These are phyloP conservation scores for Phenganax subtilis DNA, from an alignment of 92 coral and sea anemone species.

Conservation along the genomic window DNA sequence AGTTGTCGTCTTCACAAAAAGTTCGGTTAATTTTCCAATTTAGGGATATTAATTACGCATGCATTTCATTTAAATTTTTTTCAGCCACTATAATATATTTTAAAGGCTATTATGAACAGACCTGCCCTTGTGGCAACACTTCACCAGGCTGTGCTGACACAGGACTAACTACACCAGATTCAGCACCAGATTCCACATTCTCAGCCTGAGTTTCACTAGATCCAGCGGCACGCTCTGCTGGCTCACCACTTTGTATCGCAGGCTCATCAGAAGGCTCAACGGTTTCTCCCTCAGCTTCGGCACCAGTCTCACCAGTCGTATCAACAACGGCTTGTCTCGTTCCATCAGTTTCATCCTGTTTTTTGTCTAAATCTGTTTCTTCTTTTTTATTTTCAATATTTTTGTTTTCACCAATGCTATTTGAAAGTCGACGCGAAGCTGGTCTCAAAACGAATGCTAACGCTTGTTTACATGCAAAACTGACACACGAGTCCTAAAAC, in stretches of 20 bases:
- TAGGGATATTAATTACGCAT: too few relatives aligned
- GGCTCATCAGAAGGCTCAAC: constrained; percentile 13
- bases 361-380: not conserved
- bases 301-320: not conserved
- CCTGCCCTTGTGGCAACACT: too few relatives aligned
- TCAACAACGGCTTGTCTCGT: not conserved
- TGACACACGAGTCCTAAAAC: constrained; percentile 71
- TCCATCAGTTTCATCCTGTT: not conserved
- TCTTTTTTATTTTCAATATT: not conserved
- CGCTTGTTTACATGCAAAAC: constrained; percentile 95
- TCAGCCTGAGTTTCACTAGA: too few relatives aligned
- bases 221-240: constrained; percentile 43
- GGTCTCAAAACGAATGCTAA: constrained; percentile 73
- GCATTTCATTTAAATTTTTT: too few relatives aligned
- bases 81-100: too few relatives aligned
- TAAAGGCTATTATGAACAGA: too few relatives aligned
- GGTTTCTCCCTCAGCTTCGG: not conserved
- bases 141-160: too few relatives aligned
- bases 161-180: too few relatives aligned
- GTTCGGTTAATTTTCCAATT: too few relatives aligned
- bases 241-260: constrained; percentile 38
- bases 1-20: too few relatives aligned
- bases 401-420: constrained; percentile 1
- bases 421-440: not conserved
- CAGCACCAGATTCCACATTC: too few relatives aligned